Evolutionary conservation across 64 coral and sea anemone species (phyloP), one percentile per base, ranked within the genome.

Genomic region (Stichodactyla mertensii): DNA sequence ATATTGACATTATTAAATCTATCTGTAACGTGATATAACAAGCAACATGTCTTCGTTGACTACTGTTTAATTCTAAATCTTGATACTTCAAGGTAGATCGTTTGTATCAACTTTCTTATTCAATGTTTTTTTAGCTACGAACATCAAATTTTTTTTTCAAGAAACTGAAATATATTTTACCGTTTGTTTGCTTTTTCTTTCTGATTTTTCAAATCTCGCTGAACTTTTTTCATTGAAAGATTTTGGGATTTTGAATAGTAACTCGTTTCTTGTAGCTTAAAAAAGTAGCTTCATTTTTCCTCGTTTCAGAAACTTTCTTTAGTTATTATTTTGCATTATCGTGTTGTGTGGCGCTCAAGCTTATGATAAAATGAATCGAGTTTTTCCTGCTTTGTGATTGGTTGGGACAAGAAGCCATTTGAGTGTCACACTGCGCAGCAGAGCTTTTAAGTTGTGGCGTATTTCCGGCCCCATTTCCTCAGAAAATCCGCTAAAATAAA

Each of bases 11-110:
- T 27, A 61, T 64, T 31, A 22, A 54, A 53, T 57, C 52, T 82
- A 82, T 82, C 55, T 82, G 80, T 82, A 55, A 55, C 20, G 10
- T 61, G 55, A 18, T 54, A 64, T 85, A 13, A 36, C 83, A 45
- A 45, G 36, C 36, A 56, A 85, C 55, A 56, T 54, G 20, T 57
- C 24, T 85, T 62, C 55, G 15, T 64, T 45, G 16, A 11, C 16
- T 15, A 13, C 16, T 27, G 55, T 36, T 16, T 15, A 31, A 31
- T 82, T 82, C 16, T 10, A 58, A 85, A 85, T 55, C 78, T 81
- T 81, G 36, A 6, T 81, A 81, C 6, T 20, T 81, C n/a, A 53
- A 55, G 18, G 26, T 74, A 74, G 69, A 13, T 27, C 9, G 69
- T 74, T 74, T 74, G 69, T 74, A 74, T 74, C 69, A 74, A n/a